phyloP scores from a whole-genome alignment of 2,888 invertebrate species.

The Luperina nickerlii region DNA sequence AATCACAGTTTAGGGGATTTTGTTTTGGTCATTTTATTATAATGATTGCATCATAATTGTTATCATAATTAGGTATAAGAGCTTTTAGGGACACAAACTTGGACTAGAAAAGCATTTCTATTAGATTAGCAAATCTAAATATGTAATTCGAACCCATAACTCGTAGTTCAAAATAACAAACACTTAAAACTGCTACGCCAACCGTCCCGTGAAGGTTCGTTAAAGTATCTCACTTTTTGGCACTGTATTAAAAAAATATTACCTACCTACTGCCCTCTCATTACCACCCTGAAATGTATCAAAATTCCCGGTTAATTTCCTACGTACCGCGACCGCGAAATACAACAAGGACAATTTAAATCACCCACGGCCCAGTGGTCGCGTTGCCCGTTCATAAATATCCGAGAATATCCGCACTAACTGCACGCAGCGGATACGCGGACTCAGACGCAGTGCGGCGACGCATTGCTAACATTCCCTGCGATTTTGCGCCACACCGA shows the following conservation, averaged over 20 bases:
- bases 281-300: constrained; percentile 25
- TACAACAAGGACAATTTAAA: constrained; percentile 63
- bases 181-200: background rate
- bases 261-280: background rate
- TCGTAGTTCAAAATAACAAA: background rate
- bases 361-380: constrained; percentile 66
- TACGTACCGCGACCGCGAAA: constrained; percentile 47
- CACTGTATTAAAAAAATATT: constrained; percentile 21
- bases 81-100: background rate
- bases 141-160: background rate
- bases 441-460: constrained; percentile 73
- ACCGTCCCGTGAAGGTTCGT: background rate
- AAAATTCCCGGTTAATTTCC: constrained; percentile 36
- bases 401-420: constrained; percentile 64
- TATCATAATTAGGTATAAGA: background rate
- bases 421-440: constrained; percentile 61
- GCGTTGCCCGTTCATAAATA: constrained; percentile 66
- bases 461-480: constrained; percentile 73
- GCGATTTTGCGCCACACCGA: constrained; percentile 57
- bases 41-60: background rate
- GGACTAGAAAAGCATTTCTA: too few relatives aligned
- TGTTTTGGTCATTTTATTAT: background rate
- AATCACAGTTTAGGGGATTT: background rate
- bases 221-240: background rate
- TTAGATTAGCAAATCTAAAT: too few relatives aligned